These are phyloP conservation scores for Prosapia bicincta DNA, from an alignment of 2,888 invertebrate genomes.

Conservation along the genomic window DNA sequence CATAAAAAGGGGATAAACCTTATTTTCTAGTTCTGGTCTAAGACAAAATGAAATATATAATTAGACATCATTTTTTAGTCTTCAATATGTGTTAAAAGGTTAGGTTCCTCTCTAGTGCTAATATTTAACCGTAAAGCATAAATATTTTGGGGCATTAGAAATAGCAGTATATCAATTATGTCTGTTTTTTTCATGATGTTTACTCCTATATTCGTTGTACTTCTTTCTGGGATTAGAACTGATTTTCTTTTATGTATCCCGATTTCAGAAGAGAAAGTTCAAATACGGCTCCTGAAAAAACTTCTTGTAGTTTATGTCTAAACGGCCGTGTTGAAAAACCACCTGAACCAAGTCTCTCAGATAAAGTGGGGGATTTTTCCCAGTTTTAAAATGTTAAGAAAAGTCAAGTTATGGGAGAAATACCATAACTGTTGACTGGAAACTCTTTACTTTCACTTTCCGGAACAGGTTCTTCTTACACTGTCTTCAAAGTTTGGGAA, in stretches of 20 bases:
- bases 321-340: not conserved
- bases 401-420: too few species aligned
- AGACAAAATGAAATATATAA: too few species aligned
- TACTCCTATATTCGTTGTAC: too few species aligned
- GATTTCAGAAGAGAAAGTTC: not conserved
- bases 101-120: not conserved
- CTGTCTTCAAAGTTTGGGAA: too few species aligned
- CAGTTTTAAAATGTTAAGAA: conserved; percentile 7
- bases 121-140: conserved; percentile 3
- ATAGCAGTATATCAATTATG: not conserved
- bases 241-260: not conserved
- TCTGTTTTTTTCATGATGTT: not conserved
- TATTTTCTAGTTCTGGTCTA: too few species aligned
- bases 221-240: not conserved
- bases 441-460: not conserved
- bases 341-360: conserved; percentile 8
- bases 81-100: not conserved
- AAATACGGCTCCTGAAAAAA: not conserved
- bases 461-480: conserved; percentile 7
- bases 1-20: too few species aligned
- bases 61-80: too few species aligned
- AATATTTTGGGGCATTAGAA: not conserved
- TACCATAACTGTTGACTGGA: not conserved
- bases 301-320: not conserved
- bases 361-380: not conserved